phyloP scores from a whole-genome alignment of 1,140 invertebrate species.

The Elymnias hypermnestra region DNA sequence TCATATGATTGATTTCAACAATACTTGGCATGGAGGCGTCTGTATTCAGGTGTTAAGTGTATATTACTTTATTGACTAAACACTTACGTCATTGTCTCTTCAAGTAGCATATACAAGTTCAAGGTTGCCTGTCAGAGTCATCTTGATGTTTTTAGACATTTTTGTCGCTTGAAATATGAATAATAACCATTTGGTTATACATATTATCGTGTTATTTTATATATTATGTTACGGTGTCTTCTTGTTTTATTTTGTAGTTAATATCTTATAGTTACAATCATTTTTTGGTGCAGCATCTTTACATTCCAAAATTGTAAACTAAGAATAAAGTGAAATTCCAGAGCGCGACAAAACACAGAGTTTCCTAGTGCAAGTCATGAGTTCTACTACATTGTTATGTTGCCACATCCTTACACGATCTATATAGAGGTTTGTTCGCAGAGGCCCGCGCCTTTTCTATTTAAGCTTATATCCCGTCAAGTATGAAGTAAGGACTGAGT shows the following conservation, averaged over 20 bases:
- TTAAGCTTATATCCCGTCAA: conserved; percentile 35
- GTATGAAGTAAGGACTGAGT: conserved; percentile 37
- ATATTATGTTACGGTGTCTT: no score
- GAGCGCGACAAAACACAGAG: no score
- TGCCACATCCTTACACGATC: conserved; percentile 29
- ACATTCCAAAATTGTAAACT: no score
- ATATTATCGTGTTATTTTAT: no score
- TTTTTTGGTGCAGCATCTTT: no score
- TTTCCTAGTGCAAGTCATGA: not conserved
- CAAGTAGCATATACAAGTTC: conserved; percentile 46
- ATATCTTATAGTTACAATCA: no score
- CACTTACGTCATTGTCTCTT: conserved; percentile 53
- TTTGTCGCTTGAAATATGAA: not conserved
- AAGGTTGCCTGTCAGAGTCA: conserved; percentile 40
- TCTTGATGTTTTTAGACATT: conserved; percentile 9
- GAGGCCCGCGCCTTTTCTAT: conserved; percentile 33
- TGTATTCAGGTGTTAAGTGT: conserved; percentile 35
- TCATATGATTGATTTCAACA: no score
- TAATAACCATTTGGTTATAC: not conserved
- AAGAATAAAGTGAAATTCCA: no score
- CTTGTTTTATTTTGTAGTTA: no score
- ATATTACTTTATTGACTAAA: conserved; percentile 50
- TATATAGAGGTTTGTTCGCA: conserved; percentile 41
- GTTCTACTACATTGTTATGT: conserved; percentile 6
- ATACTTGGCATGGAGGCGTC: conserved; percentile 24